These are phyloP conservation scores for Spodoptera exigua DNA, from an alignment of 2,888 invertebrate species.

Conservation along the genomic window DNA sequence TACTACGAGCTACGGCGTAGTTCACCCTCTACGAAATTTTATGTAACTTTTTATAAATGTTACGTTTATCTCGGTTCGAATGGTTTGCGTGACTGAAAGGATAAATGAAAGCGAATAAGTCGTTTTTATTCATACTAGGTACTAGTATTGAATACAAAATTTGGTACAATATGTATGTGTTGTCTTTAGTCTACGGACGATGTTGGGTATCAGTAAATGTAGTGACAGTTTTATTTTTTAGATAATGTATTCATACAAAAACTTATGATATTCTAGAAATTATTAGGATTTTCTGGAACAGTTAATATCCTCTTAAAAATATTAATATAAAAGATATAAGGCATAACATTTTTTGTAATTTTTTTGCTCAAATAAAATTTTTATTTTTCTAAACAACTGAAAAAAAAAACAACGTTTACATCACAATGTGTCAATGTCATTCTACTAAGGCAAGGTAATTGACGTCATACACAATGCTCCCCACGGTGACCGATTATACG, in stretches of 20 bases:
- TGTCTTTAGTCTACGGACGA: slow-evolving; percentile 9
- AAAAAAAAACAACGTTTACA: background rate
- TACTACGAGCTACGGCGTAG: slow-evolving; percentile 44
- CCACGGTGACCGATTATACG: background rate
- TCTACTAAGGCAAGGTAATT: background rate
- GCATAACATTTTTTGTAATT: too few relatives aligned
- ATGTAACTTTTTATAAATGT: slow-evolving; percentile 34
- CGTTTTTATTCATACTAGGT: slow-evolving; percentile 25
- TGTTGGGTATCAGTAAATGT: slow-evolving; percentile 1
- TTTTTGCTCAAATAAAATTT: too few relatives aligned
- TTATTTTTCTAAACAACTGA: too few relatives aligned
- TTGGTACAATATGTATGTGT: background rate
- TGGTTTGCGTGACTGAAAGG: slow-evolving; percentile 44
- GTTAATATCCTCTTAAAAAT: too few relatives aligned
- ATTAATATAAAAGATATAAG: too few relatives aligned
- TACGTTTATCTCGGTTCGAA: slow-evolving; percentile 35
- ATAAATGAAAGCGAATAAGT: slow-evolving; percentile 28
- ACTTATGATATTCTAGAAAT: too few relatives aligned
- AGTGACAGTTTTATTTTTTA: background rate
- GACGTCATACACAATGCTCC: slow-evolving; percentile 27
- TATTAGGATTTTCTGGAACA: too few relatives aligned
- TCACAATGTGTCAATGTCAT: slow-evolving; percentile 5
- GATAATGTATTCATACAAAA: background rate
- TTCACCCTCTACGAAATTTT: slow-evolving; percentile 23
- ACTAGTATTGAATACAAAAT: slow-evolving; percentile 23